phyloP scores from a whole-genome alignment of 2,888 invertebrate species.

The Athalia rosae region DNA sequence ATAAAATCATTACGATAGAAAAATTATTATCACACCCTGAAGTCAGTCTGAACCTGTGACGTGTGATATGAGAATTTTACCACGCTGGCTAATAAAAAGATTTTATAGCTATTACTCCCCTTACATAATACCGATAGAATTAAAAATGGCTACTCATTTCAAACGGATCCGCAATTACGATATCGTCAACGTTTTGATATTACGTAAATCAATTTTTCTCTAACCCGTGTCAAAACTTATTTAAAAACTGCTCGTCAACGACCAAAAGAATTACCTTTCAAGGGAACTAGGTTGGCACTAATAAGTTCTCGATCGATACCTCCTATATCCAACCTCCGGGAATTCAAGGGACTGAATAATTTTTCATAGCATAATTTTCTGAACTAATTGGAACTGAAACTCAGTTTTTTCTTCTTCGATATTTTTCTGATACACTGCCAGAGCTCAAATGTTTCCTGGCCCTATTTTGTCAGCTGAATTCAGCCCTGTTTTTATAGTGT shows the following conservation, averaged over 20 bases:
- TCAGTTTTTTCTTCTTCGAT: neutral
- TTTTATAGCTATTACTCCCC: too few species aligned
- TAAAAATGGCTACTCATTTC: neutral
- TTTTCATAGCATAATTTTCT: too few species aligned
- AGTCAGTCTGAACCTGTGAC: slow-evolving; percentile 6
- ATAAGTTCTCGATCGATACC: too few species aligned
- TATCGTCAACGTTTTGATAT: slow-evolving; percentile 25
- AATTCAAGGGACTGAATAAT: too few species aligned
- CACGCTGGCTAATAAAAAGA: neutral
- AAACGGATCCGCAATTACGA: neutral
- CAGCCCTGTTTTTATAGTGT: slow-evolving; percentile 10
- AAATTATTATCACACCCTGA: slow-evolving; percentile 9
- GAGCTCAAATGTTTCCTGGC: slow-evolving; percentile 3
- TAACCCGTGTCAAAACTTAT: slow-evolving; percentile 7
- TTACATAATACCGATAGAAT: neutral
- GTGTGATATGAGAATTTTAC: neutral
- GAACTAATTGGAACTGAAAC: neutral
- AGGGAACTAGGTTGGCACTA: too few species aligned
- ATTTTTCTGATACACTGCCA: neutral
- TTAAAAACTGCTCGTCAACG: too few species aligned
- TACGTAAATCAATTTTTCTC: slow-evolving; percentile 26
- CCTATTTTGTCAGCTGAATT: neutral
- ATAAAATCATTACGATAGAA: neutral
- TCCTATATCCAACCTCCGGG: too few species aligned
- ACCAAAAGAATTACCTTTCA: too few species aligned